Evolutionary conservation across 2,888 invertebrate genomes (phyloP), one percentile per base, ranked within the genome.

Genomic region (Idaea straminata): DNA sequence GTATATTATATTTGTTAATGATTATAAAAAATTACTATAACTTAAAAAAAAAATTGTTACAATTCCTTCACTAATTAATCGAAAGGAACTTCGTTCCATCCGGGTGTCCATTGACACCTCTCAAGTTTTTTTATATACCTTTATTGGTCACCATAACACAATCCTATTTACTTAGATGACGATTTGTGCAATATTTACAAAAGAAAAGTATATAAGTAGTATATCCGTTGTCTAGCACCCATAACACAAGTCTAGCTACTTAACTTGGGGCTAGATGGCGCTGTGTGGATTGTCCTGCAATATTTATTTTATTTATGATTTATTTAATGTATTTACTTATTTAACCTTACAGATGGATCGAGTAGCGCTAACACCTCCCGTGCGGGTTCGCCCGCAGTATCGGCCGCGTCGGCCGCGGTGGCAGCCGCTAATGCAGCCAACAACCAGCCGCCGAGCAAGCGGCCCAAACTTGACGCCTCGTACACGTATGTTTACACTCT

Each of bases 391-490:
- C 87, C 89, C 4, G 68, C 83, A 61, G 84, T 85, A 15, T 71
- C 77, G 4, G 74, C 86, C 72, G 70, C 80, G 79, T 72, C 84
- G 82, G 74, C 78, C 1, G 83, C 83, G 3, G 82, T 79, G 59
- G 83, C 82, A 25, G 84, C 84, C 34, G 83, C 83, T 64, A 79
- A 80, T 73, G 83, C 84, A 10, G 81, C 83, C 68, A 71, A 64
- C 77, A 68, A 72, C 62, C 64, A 62, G 64, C 84, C 84, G 61
- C 81, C 86, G 36, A 15, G 80, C 76, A 91, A 91, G 80, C 75
- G 88, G 4, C 72, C 82, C 71, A 89, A 87, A 62, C 81, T 91
- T 0, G 91, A 91, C 69, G 5, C 92, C 78, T 64, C 91, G 0
- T 87, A 89, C 77, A 79, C 69, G 90, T 90, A 35, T 82, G 85